These are phyloP conservation scores for Nothobranchius furzeri DNA, from an alignment of 2,113 vertebrate genomes.

Conservation along the genomic window DNA sequence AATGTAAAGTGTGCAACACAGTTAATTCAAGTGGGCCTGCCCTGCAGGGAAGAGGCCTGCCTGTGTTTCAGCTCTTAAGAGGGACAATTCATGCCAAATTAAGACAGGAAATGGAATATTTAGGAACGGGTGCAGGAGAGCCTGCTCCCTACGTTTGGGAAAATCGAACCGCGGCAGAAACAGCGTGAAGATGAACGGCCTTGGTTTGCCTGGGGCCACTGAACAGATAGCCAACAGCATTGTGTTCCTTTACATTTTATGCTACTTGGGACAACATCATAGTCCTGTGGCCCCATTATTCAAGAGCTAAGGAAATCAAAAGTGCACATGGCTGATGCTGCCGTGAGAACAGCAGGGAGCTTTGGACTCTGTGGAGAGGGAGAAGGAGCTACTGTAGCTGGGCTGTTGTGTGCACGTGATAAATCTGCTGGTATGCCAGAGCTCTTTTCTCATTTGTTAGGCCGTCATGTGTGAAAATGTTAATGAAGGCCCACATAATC, in stretches of 20 bases:
- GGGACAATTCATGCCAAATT: conserved; percentile 67
- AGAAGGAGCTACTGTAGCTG: conserved; percentile 49
- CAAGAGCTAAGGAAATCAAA: conserved; percentile 53
- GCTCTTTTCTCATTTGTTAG: conserved; percentile 94
- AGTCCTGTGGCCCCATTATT: conserved; percentile 55
- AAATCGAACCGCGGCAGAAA: conserved; percentile 30
- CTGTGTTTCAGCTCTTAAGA: conserved; percentile 65
- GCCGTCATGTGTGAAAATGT: conserved; percentile 96
- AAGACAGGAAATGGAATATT: conserved; percentile 50
- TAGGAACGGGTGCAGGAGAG: conserved; percentile 42
- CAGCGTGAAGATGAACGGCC: conserved; percentile 24
- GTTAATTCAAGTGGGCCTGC: conserved; percentile 74
- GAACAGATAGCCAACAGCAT: conserved; percentile 37
- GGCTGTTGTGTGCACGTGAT: conserved; percentile 77
- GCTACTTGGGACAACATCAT: conserved; percentile 28
- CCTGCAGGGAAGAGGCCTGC: conserved; percentile 63
- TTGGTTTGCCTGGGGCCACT: conserved; percentile 16
- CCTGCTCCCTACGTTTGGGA: conserved; percentile 33
- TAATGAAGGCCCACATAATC: conserved; percentile 95
- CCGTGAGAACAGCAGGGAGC: conserved; percentile 49
- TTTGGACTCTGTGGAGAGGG: conserved; percentile 45
- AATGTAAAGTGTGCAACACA: conserved; percentile 75
- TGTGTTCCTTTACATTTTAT: conserved; percentile 53
- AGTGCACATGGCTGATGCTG: conserved; percentile 55
- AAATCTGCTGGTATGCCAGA: conserved; percentile 84